Evolutionary conservation across 2,888 invertebrate species (phyloP).

Genomic region (Campoletis raptor): DNA sequence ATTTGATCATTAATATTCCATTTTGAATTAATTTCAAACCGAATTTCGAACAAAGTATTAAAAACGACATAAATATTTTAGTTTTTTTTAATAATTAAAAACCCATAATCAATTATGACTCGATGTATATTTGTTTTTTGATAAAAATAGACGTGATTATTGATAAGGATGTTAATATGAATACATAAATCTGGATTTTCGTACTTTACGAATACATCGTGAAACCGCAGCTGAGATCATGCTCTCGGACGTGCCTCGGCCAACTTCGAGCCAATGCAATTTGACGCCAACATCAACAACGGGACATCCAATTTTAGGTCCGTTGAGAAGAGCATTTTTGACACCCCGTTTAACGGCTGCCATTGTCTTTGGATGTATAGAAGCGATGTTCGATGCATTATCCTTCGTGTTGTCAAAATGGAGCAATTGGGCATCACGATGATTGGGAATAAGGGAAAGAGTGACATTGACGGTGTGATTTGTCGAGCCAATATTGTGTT

Average conservation of each 20-base stretch:
- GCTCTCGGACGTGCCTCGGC: slow-evolving; percentile 92
- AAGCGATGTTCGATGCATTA: slow-evolving; percentile 88
- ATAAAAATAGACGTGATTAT: not conserved
- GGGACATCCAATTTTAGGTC: slow-evolving; percentile 94
- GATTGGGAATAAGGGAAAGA: slow-evolving; percentile 87
- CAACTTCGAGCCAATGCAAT: slow-evolving; percentile 91
- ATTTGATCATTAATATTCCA: too few relatives aligned
- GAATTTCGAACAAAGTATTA: not conserved
- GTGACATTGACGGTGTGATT: slow-evolving; percentile 88
- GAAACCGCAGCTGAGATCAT: slow-evolving; percentile 93
- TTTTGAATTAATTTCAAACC: not conserved
- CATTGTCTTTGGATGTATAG: slow-evolving; percentile 88
- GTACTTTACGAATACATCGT: slow-evolving; percentile 93
- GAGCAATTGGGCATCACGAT: slow-evolving; percentile 80
- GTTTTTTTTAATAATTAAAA: not conserved
- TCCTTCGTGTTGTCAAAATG: slow-evolving; percentile 90
- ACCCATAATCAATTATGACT: not conserved
- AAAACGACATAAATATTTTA: not conserved
- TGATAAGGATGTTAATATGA: not conserved
- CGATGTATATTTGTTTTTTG: not conserved
- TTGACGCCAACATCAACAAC: slow-evolving; percentile 91
- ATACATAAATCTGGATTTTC: slow-evolving; percentile 36
- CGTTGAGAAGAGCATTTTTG: slow-evolving; percentile 89
- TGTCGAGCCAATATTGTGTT: slow-evolving; percentile 88
- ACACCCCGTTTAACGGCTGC: slow-evolving; percentile 91